Base-by-base conservation (phyloP, 2,888 invertebrate genomes). In the Tetranychus truncatus region DNA sequence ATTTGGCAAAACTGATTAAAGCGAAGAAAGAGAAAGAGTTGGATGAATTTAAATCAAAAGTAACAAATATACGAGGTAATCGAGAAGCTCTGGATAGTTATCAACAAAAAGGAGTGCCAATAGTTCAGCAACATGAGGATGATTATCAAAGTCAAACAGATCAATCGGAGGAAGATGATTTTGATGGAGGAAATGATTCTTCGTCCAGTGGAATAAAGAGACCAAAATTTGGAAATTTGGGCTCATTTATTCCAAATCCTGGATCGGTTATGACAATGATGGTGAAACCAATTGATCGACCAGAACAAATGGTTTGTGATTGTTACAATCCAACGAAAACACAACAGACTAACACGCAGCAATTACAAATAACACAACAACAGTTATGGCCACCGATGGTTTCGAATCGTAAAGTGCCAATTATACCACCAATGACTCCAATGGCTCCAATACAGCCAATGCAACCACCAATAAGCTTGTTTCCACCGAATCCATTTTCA, bases 61-160 rank as follows among this genome's bases (percentile, higher is more conserved):
- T 24, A 24, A 20, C 34, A 20, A 24, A 20, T 24, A 55, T 55
- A 55, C 18, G 21, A 24, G 34, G 20, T 24, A 69, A 69, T 21
- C 20, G 34, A 20, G 69, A 69, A 24, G 55, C 15, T 15, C 15
- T 55, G 15, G 55, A 55, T 55, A 15, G 11, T 55, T 55, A 55
- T 55, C 55, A 15, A 55, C 55, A 55, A 55, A 69, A 69, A 24
- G 20, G 21, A 69, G 34, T 11, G 11, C 21, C 69, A 24, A 69
- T 69, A 20, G 69, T 69, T 69, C 69, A 69, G 20, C 69, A 69
- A 69, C 20, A 20, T 20, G 69, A 69, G 69, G 69, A 69, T 55
- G 55, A 55, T 55, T 55, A 55, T 55, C 55, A 55, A 55, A 55
- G 15, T 24, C 21, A 18, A 20, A 21, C 11, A 8, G 20, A 20